Percentiles rank a stretch among this genome's conserved stretches.
phyloP scores from a whole-genome alignment of 2,888 invertebrate species.

The Sipha maydis region DNA sequence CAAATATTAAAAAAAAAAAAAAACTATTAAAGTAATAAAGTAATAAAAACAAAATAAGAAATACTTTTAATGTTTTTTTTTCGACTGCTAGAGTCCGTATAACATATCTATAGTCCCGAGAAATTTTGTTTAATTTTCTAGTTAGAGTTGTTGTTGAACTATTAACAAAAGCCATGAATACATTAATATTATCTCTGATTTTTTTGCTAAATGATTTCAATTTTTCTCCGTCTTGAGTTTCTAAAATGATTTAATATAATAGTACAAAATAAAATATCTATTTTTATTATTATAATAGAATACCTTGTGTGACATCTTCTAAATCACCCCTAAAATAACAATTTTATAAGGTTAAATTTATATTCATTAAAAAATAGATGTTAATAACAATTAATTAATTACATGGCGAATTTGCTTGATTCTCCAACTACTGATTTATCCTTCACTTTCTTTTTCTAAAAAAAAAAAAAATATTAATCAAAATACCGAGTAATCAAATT shows the following conservation, averaged over 20 bases:
- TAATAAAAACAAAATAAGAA: constrained; percentile 1
- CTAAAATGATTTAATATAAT: neutral
- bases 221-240: constrained; percentile 36
- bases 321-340: constrained; percentile 6
- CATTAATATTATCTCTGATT: constrained; percentile 69
- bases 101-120: constrained; percentile 94
- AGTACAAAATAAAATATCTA: neutral
- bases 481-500: neutral
- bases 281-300: neutral
- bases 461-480: neutral
- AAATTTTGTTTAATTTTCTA: constrained; percentile 84
- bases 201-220: constrained; percentile 62
- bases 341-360: neutral
- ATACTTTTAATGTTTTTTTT: constrained; percentile 86
- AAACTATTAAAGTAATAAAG: neutral
- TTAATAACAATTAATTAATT: neutral
- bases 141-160: constrained; percentile 85
- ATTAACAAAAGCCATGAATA: constrained; percentile 78
- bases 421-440: constrained; percentile 32
- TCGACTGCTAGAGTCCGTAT: constrained; percentile 88
- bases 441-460: constrained; percentile 35
- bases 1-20: neutral
- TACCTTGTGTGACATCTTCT: constrained; percentile 26
- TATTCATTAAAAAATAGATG: neutral
- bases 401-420: constrained; percentile 36